Evolutionary conservation across 1,140 invertebrate species (phyloP).

Genomic region (Harlomillsia oculata): DNA sequence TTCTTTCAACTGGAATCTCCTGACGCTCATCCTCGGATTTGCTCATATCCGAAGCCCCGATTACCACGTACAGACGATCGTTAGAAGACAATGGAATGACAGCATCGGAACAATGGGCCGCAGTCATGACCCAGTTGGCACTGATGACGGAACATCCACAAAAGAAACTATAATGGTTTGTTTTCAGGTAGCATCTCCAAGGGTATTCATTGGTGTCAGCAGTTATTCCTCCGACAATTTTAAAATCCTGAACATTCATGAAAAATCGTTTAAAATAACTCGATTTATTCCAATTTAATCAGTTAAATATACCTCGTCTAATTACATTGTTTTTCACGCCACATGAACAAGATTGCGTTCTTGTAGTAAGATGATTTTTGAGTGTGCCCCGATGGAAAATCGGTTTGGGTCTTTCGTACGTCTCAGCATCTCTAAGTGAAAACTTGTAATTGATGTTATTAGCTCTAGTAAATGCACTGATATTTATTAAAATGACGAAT

Average conservation of each 20-base stretch:
- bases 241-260: neutral
- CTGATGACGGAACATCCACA: constrained; percentile 49
- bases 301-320: too few relatives aligned
- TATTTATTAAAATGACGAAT: too few relatives aligned
- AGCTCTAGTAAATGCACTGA: too few relatives aligned
- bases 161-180: constrained; percentile 33
- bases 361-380: too few relatives aligned
- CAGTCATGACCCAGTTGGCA: constrained; percentile 45
- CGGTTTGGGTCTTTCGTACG: too few relatives aligned
- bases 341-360: constrained; percentile 27
- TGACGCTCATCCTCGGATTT: constrained; percentile 3
- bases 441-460: too few relatives aligned
- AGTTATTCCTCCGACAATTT: constrained; percentile 55
- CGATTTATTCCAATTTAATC: too few relatives aligned
- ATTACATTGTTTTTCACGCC: constrained; percentile 14
- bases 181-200: constrained; percentile 34
- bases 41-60: constrained; percentile 28
- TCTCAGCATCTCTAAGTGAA: too few relatives aligned
- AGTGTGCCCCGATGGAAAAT: too few relatives aligned
- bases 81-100: too few relatives aligned
- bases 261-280: too few relatives aligned
- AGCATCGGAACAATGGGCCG: constrained; percentile 52
- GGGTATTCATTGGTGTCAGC: constrained; percentile 49
- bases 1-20: constrained; percentile 9
- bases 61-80: constrained; percentile 17